Percentiles rank a stretch among this genome's conserved stretches.
These are phyloP conservation scores for Cirrhinus mrigala DNA, from an alignment of 2,797 vertebrate genomes.

Conservation along the genomic window DNA sequence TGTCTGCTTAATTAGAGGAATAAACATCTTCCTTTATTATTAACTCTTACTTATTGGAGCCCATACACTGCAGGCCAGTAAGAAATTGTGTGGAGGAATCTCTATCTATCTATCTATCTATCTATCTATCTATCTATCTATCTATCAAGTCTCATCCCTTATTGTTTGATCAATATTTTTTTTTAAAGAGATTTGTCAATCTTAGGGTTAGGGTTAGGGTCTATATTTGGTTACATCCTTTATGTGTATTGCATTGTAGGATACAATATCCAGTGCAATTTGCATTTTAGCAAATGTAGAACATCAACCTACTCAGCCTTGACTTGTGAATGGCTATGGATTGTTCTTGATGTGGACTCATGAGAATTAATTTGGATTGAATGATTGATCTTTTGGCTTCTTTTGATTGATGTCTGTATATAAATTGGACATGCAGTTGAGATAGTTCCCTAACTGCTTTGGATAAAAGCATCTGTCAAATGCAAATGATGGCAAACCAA, in stretches of 20 bases:
- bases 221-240: not conserved
- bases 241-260: not conserved
- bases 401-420: not conserved
- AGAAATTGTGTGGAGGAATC: not conserved
- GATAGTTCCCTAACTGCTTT: not conserved
- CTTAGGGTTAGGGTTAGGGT: no score
- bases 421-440: not conserved
- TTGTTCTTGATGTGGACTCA: conserved; percentile 4
- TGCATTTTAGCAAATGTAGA: not conserved
- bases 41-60: not conserved
- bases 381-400: not conserved
- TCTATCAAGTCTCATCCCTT: not conserved
- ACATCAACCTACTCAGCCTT: not conserved
- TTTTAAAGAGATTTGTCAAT: not conserved
- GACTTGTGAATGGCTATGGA: not conserved
- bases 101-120: not conserved
- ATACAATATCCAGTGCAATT: not conserved
- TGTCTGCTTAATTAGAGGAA: conserved; percentile 29
- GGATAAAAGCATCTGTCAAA: conserved; percentile 15
- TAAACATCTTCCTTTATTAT: conserved; percentile 15
- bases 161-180: not conserved
- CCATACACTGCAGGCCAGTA: not conserved
- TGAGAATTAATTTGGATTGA: conserved; percentile 11
- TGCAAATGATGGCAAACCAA: conserved; percentile 4
- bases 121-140: not conserved